These are phyloP conservation scores for Tylochromis polylepis DNA, from an alignment of 2,113 vertebrate genomes.

Conservation along the genomic window DNA sequence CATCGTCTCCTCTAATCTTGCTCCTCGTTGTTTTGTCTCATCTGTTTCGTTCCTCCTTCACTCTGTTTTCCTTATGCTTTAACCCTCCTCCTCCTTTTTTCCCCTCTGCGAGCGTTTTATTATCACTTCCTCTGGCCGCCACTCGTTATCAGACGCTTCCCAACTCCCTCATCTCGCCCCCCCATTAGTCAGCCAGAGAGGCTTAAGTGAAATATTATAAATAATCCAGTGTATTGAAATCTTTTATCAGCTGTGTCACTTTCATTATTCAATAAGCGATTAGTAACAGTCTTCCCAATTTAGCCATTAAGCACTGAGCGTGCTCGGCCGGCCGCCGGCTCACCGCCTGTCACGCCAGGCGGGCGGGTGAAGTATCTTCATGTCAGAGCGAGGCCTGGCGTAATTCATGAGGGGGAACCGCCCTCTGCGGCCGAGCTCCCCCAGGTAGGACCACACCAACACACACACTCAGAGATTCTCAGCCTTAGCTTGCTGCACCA, in stretches of 20 bases:
- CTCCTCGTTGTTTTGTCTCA: neutral
- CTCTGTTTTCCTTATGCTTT: neutral
- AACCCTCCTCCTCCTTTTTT: neutral
- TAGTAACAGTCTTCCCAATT: slow-evolving; percentile 81
- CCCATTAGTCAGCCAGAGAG: slow-evolving; percentile 82
- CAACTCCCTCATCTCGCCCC: slow-evolving; percentile 49
- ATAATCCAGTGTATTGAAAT: slow-evolving; percentile 88
- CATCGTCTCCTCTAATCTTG: neutral
- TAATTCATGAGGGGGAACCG: slow-evolving; percentile 72
- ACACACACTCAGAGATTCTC: neutral
- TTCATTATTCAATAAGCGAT: slow-evolving; percentile 91
- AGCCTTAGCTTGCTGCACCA: neutral
- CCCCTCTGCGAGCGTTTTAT: neutral
- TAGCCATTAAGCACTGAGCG: slow-evolving; percentile 76
- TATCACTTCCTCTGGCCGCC: neutral
- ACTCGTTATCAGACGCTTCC: slow-evolving; percentile 25
- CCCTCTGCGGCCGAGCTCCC: slow-evolving; percentile 26
- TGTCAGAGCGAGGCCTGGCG: slow-evolving; percentile 55
- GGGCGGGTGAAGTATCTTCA: slow-evolving; percentile 67
- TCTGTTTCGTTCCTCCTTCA: neutral
- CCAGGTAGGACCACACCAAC: slow-evolving; percentile 18
- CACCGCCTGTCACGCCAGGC: slow-evolving; percentile 57
- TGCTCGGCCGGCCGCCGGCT: slow-evolving; percentile 16
- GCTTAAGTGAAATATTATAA: slow-evolving; percentile 86
- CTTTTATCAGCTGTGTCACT: slow-evolving; percentile 93